phyloP scores from a whole-genome alignment of 2,888 invertebrate genomes.

The Myopa tessellatipennis region DNA sequence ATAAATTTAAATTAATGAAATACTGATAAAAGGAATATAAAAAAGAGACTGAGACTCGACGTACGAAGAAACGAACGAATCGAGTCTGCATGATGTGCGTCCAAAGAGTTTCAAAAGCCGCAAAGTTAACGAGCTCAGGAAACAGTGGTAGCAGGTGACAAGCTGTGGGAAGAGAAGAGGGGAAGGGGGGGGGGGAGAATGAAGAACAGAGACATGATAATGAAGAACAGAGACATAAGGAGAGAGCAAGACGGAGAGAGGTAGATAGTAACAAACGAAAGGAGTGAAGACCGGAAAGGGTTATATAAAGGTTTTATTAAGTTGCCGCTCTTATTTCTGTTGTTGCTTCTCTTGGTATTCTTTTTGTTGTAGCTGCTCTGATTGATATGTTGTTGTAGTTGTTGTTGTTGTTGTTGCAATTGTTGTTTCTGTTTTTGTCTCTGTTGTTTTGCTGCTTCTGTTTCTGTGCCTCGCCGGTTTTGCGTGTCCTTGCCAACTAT shows the following conservation, averaged over 20 bases:
- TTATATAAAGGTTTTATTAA: too few relatives aligned
- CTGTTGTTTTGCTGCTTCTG: neutral
- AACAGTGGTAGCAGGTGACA: neutral
- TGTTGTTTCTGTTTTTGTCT: neutral
- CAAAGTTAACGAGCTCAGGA: conserved; percentile 9
- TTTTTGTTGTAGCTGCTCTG: neutral
- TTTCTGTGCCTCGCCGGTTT: too few relatives aligned
- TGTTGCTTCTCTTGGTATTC: neutral
- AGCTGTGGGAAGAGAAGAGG: neutral
- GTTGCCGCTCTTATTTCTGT: too few relatives aligned
- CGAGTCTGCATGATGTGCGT: neutral
- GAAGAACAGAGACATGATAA: neutral
- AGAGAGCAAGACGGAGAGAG: neutral
- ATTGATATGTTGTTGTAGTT: neutral
- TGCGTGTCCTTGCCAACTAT: too few relatives aligned
- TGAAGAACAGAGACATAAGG: neutral
- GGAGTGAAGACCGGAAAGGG: too few relatives aligned
- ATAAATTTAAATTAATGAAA: conserved; percentile 9
- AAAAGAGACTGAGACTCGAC: too few relatives aligned
- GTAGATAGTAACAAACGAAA: too few relatives aligned
- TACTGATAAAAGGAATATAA: neutral
- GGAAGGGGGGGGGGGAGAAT: neutral
- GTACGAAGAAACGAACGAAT: neutral
- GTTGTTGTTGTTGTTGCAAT: neutral
- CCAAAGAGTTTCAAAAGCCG: neutral